These are phyloP conservation scores for Ptilodon capucinus DNA, from an alignment of 2,888 invertebrate genomes.

Conservation along the genomic window DNA sequence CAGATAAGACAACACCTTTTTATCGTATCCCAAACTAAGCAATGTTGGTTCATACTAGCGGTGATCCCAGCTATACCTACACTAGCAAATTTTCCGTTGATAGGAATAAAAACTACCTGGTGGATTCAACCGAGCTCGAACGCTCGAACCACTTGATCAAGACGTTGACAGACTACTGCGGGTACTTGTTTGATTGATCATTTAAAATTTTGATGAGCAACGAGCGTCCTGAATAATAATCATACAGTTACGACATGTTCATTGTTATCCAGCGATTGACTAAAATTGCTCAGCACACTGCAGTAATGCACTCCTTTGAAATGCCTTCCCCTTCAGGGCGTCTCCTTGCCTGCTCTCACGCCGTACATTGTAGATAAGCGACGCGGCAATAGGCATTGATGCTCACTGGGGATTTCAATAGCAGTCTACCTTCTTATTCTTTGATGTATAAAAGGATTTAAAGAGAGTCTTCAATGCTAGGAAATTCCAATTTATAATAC, in stretches of 20 bases:
- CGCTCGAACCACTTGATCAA: no score
- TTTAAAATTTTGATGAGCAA: no score
- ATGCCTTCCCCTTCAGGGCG: conserved; percentile 38
- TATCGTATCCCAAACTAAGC: no score
- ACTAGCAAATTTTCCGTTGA: no score
- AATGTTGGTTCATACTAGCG: no score
- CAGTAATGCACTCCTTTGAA: conserved; percentile 69
- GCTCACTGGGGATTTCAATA: conserved; percentile 76
- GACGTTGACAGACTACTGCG: no score
- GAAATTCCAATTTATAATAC: conserved; percentile 57
- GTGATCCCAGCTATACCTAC: no score
- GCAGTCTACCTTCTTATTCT: conserved; percentile 71
- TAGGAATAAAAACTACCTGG: no score
- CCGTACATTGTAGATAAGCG: conserved; percentile 73
- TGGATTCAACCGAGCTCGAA: no score
- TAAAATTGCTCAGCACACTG: conserved; percentile 47
- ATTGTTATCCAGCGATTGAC: conserved; percentile 30
- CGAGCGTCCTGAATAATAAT: no score
- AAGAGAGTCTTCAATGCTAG: conserved; percentile 57
- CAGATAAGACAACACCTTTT: no score
- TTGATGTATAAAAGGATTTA: conserved; percentile 73
- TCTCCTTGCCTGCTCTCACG: conserved; percentile 39
- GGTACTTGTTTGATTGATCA: no score
- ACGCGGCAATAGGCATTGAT: conserved; percentile 79
- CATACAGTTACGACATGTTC: conserved; percentile 12